Evolutionary conservation across 2,888 invertebrate genomes (phyloP), one percentile per base, ranked within the genome.

Genomic region (Drosophila atroscutellata): DNA sequence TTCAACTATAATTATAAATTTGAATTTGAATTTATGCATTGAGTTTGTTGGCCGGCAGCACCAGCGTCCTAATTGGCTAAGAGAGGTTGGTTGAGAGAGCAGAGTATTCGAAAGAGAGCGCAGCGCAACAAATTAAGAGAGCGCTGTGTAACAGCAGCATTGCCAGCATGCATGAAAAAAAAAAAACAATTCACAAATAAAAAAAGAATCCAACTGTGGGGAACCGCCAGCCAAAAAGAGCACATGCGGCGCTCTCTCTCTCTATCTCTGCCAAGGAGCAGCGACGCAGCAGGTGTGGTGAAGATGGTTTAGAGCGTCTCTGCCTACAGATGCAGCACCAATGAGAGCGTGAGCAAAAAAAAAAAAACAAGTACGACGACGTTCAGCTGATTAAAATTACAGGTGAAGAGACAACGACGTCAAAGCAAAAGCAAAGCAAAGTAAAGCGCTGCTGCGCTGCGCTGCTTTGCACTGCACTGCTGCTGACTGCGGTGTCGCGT

Each of bases 261-360:
- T 28, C 49, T 34, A 15, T 51, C 20, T 55, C 45, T 34, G 30
- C 15, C 52, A 64, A 32, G 56, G 51, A 55, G 57, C 66, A 62
- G 55, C 77, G 80, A 73, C 72, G 80, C 89, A 85, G 84, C 84
- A 85, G 86, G 84, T 85, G 89, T 85, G 84, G 84, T 88, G 84
- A 81, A 88, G 76, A 55, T 86, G 73, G 76, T 63, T 75, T 72
- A 11, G 50, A 60, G 58, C 59, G 73, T 54, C 58, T 74, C 61
- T 65, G 57, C 57, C 62, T 58, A 64, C 58, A 30, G 34, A 72
- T 45, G 55, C 58, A 39, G 50, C 55, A 39, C 39, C 37, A 55
- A 34, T 26, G 37, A 45, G 50, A 59, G 65, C 26, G 66, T 20
- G 56, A 63, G 57, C 58, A 37, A 55, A 64, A 45, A 52, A 72